Conservation (phyloP, 2,113 vertebrate genomes). For the Psilopsiagon aymara region DNA sequence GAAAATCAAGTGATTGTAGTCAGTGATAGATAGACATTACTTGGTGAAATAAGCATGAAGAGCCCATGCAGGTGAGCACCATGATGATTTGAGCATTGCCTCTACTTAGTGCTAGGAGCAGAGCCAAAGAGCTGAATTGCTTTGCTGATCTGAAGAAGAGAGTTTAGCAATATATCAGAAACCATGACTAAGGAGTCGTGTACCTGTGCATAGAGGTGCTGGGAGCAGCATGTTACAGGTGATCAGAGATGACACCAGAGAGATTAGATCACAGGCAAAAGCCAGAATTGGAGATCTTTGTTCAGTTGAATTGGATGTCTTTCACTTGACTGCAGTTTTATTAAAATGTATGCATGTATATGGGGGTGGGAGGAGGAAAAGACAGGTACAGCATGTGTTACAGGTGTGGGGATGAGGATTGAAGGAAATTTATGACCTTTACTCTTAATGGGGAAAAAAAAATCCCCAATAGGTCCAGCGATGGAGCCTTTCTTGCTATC, state of each 20-base stretch:
- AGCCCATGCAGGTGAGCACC: neutral
- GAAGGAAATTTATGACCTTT: neutral
- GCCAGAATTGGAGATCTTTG: neutral
- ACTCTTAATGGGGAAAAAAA: neutral
- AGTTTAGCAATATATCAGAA: neutral
- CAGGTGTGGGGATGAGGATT: neutral
- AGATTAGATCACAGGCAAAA: neutral
- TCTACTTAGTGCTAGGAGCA: neutral
- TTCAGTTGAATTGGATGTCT: neutral
- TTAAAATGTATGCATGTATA: neutral
- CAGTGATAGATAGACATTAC: neutral
- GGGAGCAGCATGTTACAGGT: neutral
- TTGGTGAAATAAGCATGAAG: neutral
- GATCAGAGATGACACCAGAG: neutral
- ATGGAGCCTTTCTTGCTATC: conserved; percentile 92
- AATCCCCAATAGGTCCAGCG: conserved; percentile 83
- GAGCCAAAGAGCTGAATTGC: neutral
- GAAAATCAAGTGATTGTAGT: neutral
- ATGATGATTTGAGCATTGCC: neutral
- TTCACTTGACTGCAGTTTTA: neutral
- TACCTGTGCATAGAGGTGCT: neutral
- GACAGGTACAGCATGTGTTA: neutral
- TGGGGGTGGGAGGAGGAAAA: neutral
- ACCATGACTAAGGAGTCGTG: neutral
- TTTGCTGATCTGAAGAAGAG: neutral